phyloP scores from a whole-genome alignment of 1,140 invertebrate genomes.

The Penaeus chinensis region DNA sequence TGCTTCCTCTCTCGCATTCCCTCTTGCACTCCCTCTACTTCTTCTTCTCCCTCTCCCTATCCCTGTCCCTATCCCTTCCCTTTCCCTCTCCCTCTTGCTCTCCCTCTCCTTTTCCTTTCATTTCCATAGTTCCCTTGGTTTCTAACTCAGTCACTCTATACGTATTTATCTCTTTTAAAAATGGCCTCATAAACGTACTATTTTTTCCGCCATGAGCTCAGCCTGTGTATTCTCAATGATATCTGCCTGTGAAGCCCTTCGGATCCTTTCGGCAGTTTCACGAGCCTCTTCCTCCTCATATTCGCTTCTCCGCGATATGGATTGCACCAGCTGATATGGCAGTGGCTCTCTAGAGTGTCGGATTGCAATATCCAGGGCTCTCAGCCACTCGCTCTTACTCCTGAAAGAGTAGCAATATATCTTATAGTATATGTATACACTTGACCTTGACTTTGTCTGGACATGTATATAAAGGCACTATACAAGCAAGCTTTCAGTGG shows the following conservation, averaged over 20 bases:
- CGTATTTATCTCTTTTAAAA: not conserved
- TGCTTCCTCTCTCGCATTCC: too few species aligned
- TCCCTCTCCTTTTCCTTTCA: too few species aligned
- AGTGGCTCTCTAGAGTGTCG: constrained; percentile 51
- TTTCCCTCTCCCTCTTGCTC: too few species aligned
- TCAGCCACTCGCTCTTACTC: constrained; percentile 57
- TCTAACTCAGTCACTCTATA: not conserved
- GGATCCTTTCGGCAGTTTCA: constrained; percentile 56
- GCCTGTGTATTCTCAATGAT: constrained; percentile 63
- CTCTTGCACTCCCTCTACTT: too few species aligned
- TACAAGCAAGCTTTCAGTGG: not conserved
- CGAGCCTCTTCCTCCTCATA: constrained; percentile 57
- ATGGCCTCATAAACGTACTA: constrained; percentile 15
- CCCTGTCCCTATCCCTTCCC: too few species aligned
- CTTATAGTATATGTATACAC: not conserved
- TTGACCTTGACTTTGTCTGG: too few species aligned
- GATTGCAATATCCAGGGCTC: constrained; percentile 60
- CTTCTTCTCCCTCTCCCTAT: too few species aligned
- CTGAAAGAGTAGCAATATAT: constrained; percentile 15
- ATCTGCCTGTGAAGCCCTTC: constrained; percentile 62
- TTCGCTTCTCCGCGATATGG: constrained; percentile 46
- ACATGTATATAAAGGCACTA: not conserved
- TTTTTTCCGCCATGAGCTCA: constrained; percentile 60
- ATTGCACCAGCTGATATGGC: constrained; percentile 54
- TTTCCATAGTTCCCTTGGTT: too few species aligned